A percentile compares a stretch with the other conserved stretches of the same genome.
phyloP scores from a whole-genome alignment of 1,140 invertebrate species.

The Drosophila sulfurigaster region DNA sequence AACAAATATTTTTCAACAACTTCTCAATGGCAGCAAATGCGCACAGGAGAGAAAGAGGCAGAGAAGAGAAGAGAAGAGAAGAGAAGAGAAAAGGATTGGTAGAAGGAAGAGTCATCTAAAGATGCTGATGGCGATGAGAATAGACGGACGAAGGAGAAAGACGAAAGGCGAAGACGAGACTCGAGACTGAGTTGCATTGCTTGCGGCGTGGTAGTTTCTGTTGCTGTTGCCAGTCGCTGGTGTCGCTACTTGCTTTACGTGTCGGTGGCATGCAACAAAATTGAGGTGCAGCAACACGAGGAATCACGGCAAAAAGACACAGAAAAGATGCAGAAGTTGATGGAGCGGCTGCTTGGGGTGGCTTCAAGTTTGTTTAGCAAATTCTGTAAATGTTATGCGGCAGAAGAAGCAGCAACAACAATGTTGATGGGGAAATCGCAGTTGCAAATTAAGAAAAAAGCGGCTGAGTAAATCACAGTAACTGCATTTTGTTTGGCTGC shows the following conservation, averaged over 20 bases:
- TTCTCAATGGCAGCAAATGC: conserved; percentile 43
- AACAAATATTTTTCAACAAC: conserved; percentile 64
- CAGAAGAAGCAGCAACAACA: not conserved
- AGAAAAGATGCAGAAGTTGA: not conserved
- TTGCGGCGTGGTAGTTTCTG: conserved; percentile 7
- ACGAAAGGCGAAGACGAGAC: not conserved
- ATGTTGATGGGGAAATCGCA: not conserved
- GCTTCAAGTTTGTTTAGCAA: conserved; percentile 55
- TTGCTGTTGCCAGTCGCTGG: not conserved
- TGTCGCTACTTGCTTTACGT: conserved; percentile 8
- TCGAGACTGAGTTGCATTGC: conserved; percentile 8
- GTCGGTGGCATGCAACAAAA: conserved; percentile 54
- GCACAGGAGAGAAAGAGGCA: not conserved
- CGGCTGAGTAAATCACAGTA: conserved; percentile 37
- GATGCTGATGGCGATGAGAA: not conserved
- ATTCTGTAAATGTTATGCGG: conserved; percentile 45
- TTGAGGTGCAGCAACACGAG: conserved; percentile 44
- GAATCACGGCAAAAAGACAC: conserved; percentile 33
- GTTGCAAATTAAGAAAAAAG: not conserved
- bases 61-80: not conserved
- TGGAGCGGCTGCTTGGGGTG: not conserved
- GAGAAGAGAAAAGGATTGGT: not conserved
- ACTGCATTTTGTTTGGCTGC: conserved; percentile 16
- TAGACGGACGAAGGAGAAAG: not conserved
- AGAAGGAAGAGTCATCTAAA: not conserved